Base-by-base conservation (phyloP, 2,797 vertebrate genomes). In the Hylomyscus alleni region DNA sequence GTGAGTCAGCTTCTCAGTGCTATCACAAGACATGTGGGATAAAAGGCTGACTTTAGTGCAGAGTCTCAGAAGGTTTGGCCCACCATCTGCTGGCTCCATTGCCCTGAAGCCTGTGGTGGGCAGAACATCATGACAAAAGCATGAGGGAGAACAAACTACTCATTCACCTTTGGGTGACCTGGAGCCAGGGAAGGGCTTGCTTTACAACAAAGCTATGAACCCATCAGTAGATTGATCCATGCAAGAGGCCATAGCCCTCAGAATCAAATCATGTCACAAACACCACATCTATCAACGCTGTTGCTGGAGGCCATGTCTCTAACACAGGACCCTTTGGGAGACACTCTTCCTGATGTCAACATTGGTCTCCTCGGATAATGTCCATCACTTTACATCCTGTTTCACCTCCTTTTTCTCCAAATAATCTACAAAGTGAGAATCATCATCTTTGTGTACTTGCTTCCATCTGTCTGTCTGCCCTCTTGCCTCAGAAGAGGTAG, bases 311-410 rank as follows among this genome's bases (percentile, higher is more conserved):
- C 5, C 14, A 37, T n/a, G 14, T 9, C 14, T 37, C 47, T 15
- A 65, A 52, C 31, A 29, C 44, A 37, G 31, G 58, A 78, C 6
- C 3, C 56, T 50, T 89, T 26, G 37, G 19, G 69, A 19, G 17
- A 47, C 3, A 47, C 47, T 15, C 40, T 15, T 65, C 14, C 73
- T 58, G 24, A 44, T 37, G 3, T 14, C 29, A 52, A 7, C n/a
- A 3, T 22, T 10, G 44, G 47, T 15, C 37, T 15, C 10, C 4
- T 15, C 1, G 29, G 0, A 2, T 0, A 5, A 3, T 6, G 31
- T 13, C 37, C 20, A 29, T 54, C 37, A 22, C 29, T 58, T 73
- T 44, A 13, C 3, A 24, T 56, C 24, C 11, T 31, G 10, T 4
- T 7, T 8, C 12, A 20, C 3, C 37, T 72, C 54, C 8, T 1